These are phyloP conservation scores for Dendrocincla tyrannina DNA, from an alignment of 2,797 vertebrate genomes.

Conservation along the genomic window DNA sequence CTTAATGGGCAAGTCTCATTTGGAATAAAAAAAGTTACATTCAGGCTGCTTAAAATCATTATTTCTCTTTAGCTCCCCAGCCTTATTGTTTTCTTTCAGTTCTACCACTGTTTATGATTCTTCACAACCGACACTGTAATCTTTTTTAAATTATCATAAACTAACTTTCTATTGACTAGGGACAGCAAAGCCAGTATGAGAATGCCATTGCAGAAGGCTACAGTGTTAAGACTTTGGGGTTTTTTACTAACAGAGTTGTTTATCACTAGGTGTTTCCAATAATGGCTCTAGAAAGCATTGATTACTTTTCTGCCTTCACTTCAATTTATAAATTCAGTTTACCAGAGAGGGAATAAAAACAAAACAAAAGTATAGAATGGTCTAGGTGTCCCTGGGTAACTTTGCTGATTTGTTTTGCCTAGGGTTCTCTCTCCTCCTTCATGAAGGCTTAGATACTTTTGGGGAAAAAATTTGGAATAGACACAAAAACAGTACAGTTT, in stretches of 20 bases:
- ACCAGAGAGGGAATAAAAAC: background rate
- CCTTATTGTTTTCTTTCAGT: background rate
- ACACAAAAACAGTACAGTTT: background rate
- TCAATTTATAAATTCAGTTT: background rate
- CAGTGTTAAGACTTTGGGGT: background rate
- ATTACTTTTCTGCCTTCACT: background rate
- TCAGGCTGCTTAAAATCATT: background rate
- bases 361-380: background rate
- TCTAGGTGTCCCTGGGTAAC: background rate
- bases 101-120: background rate
- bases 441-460: background rate
- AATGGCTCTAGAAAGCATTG: slow-evolving; percentile 2
- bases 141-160: background rate
- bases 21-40: background rate
- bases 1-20: background rate
- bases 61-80: background rate
- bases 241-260: background rate
- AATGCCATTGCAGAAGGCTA: background rate
- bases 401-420: background rate
- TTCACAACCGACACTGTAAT: background rate
- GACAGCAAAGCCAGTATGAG: background rate
- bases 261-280: background rate
- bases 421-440: background rate
- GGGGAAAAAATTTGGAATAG: background rate
- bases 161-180: background rate